Evolutionary conservation across 2,888 invertebrate species (phyloP).

Genomic region (Ochropleura leucogaster): DNA sequence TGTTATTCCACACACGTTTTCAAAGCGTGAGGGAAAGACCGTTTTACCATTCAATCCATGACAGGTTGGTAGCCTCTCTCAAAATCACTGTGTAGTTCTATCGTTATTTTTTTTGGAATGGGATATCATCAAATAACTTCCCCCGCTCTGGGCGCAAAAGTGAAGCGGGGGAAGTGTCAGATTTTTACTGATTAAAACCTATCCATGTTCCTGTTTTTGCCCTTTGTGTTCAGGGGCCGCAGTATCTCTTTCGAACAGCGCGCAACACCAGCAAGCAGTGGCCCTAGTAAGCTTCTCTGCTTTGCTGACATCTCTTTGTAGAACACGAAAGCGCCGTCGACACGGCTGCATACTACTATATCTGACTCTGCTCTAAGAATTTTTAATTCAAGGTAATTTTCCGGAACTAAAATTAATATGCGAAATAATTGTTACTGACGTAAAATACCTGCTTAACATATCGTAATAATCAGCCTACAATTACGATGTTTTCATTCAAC

Average conservation of each 20-base stretch:
- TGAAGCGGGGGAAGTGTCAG: too few species aligned
- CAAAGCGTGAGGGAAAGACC: not conserved
- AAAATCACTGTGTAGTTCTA: conserved; percentile 20
- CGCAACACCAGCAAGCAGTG: too few species aligned
- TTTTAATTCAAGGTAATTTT: not conserved
- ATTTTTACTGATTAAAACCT: too few species aligned
- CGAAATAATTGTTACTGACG: not conserved
- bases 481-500: not conserved
- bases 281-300: too few species aligned
- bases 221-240: too few species aligned
- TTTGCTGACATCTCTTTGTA: too few species aligned
- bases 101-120: too few species aligned
- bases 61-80: not conserved
- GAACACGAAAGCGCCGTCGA: too few species aligned
- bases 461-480: not conserved
- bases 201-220: too few species aligned
- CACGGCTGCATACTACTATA: not conserved
- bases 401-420: not conserved
- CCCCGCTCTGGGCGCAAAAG: too few species aligned
- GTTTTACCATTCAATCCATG: conserved; percentile 20
- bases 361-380: not conserved
- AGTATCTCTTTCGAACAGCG: too few species aligned
- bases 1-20: conserved; percentile 23
- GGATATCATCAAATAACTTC: too few species aligned
- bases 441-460: not conserved